phyloP scores from a whole-genome alignment of 2,113 vertebrate species.

The Asarcornis scutulata region DNA sequence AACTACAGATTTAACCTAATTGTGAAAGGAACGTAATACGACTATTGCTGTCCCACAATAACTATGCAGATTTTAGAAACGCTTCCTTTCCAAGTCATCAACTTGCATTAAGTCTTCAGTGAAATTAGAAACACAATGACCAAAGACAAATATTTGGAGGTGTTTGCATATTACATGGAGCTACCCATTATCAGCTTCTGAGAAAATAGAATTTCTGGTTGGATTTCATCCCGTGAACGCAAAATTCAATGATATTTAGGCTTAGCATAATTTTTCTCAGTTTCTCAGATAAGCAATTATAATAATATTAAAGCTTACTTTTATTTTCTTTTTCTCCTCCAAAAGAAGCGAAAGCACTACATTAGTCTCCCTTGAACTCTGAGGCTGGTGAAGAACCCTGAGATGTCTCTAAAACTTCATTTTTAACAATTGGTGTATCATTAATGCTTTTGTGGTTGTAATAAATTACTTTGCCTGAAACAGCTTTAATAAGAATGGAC shows the following conservation, averaged over 20 bases:
- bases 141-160: not conserved
- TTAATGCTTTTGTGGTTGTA: not conserved
- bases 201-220: not conserved
- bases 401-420: not conserved
- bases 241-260: not conserved
- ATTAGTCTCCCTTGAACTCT: slow-evolving; percentile 5
- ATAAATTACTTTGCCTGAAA: slow-evolving; percentile 19
- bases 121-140: not conserved
- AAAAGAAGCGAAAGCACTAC: not conserved
- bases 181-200: not conserved
- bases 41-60: not conserved
- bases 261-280: not conserved
- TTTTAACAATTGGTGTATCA: slow-evolving; percentile 16
- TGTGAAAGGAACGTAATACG: not conserved
- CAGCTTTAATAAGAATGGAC: not conserved
- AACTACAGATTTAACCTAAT: not conserved
- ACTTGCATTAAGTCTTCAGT: slow-evolving; percentile 11
- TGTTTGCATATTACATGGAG: not conserved
- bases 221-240: slow-evolving; percentile 7
- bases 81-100: not conserved
- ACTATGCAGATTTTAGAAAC: not conserved
- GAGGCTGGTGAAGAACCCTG: not conserved
- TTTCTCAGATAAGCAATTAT: not conserved
- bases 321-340: not conserved
- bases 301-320: not conserved